Conservation (phyloP, 2,888 invertebrate genomes). For the Thymelicus lineola region DNA sequence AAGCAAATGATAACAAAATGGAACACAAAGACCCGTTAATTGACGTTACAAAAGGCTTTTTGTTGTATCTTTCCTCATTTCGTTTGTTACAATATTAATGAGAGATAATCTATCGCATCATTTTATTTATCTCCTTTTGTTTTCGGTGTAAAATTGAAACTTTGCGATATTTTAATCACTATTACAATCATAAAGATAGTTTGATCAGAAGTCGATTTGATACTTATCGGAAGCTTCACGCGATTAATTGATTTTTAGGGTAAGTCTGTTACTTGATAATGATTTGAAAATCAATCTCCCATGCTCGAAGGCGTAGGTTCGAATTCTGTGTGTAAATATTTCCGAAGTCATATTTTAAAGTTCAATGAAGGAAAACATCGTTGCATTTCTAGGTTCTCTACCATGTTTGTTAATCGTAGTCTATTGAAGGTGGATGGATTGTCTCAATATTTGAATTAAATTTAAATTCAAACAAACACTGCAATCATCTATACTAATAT, state of each 20-base stretch:
- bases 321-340: too few species aligned
- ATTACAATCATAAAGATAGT: slow-evolving; percentile 5
- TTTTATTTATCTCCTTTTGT: slow-evolving; percentile 27
- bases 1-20: background rate
- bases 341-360: too few species aligned
- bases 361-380: too few species aligned
- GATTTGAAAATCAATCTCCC: too few species aligned
- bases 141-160: slow-evolving; percentile 24
- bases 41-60: slow-evolving; percentile 13
- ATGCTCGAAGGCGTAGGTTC: too few species aligned
- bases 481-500: too few species aligned
- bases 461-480: too few species aligned
- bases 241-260: background rate
- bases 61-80: slow-evolving; percentile 13
- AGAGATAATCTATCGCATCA: slow-evolving; percentile 14
- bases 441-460: too few species aligned
- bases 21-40: background rate
- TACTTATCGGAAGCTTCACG: background rate
- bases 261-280: background rate
- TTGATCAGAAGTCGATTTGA: slow-evolving; percentile 9
- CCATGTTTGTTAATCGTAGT: too few species aligned
- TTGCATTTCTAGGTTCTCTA: too few species aligned
- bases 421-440: too few species aligned
- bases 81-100: slow-evolving; percentile 15
- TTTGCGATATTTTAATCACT: slow-evolving; percentile 9